These are phyloP conservation scores for Ischnus inquisitorius DNA, from an alignment of 2,888 invertebrate species.

Conservation along the genomic window DNA sequence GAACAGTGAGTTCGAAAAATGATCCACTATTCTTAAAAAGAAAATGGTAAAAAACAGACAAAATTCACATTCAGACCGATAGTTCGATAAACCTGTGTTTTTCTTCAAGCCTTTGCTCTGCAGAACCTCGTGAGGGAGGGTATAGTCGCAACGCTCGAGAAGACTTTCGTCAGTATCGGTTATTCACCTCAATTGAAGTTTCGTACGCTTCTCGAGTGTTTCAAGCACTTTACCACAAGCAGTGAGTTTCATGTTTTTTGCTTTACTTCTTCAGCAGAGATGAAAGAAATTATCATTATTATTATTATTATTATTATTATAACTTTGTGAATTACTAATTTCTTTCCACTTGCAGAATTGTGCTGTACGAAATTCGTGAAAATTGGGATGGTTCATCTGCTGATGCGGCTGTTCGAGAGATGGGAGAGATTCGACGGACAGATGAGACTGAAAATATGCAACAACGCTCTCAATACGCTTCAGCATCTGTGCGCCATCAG, in stretches of 20 bases:
- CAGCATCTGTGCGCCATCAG: slow-evolving; percentile 89
- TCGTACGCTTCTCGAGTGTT: slow-evolving; percentile 89
- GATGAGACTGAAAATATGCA: slow-evolving; percentile 88
- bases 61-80: background rate
- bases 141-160: slow-evolving; percentile 87
- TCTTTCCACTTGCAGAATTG: slow-evolving; percentile 85
- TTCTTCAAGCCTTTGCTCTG: slow-evolving; percentile 84
- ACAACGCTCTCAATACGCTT: slow-evolving; percentile 87
- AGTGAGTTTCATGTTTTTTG: slow-evolving; percentile 85
- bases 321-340: background rate
- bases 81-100: slow-evolving; percentile 80
- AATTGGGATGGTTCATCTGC: slow-evolving; percentile 87
- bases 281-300: background rate
- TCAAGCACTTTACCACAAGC: slow-evolving; percentile 90
- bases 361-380: slow-evolving; percentile 89
- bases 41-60: no score
- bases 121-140: slow-evolving; percentile 88
- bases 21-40: background rate
- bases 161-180: slow-evolving; percentile 88
- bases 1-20: slow-evolving; percentile 86
- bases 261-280: background rate
- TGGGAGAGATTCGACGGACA: slow-evolving; percentile 89
- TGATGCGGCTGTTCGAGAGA: slow-evolving; percentile 88
- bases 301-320: no score
- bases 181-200: slow-evolving; percentile 88